Base-by-base conservation (phyloP, 2,113 vertebrate genomes). In the Protobothrops flavoviridis region DNA sequence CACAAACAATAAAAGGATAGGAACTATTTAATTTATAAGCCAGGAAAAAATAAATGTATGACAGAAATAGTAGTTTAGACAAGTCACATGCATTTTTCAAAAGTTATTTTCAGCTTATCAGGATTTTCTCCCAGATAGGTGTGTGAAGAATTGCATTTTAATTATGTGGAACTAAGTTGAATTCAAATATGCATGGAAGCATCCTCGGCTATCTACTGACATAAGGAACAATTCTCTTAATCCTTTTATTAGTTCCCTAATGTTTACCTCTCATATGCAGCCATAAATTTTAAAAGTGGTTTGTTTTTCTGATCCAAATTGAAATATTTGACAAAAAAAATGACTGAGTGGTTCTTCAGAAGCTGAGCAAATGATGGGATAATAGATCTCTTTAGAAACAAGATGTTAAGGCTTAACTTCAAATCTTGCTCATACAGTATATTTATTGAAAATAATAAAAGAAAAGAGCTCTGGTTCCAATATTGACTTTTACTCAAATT, bases 241-340 rank as follows among this genome's bases (percentile, higher is more conserved):
- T 29, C n/a, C 1, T 87, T 87, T 52, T 59, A 87, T 57, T 26
- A 23, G 7, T 91, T 74, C 23, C 91, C 9, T 56, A 10, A 43
- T 59, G 33, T 13, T 95, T 93, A 97, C 97, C 96, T 97, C 92
- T 95, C 96, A 96, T 8, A 96, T 94, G 53, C 96, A 97, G 0
- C 96, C 96, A 15, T 94, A 94, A 29, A 56, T 56, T 43, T 1
- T 52, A 81, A 96, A 97, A 0, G 3, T 94, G 23, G 90, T 92
- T 89, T 94, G 13, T 0, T 95, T 69, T 69, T 69, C 93, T 11
- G 23, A 91, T 12, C 23, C 0, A 0, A 91, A 81, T 3, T 81
- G 7, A 81, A 43, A 43, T 43, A 81, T 81, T 81, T 21, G 74
- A 81, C 33, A 17, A 81, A 43, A 81, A 81, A 81, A 3, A 8